Evolutionary conservation across 2,888 invertebrate genomes (phyloP), one percentile per base, ranked within the genome.

Genomic region (Andrena chrysosceles): DNA sequence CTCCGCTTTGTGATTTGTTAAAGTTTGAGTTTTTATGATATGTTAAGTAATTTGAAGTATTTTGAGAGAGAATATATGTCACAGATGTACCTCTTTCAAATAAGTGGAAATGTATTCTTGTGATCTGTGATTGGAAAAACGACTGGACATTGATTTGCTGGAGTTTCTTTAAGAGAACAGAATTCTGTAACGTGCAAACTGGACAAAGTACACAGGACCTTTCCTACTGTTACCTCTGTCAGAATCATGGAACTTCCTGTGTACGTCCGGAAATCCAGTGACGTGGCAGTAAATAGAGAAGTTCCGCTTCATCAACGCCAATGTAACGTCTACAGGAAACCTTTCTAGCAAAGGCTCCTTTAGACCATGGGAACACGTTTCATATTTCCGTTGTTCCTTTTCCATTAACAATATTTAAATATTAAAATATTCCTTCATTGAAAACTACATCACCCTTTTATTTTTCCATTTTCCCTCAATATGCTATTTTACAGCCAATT

Each of bases 271-370:
- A 33, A 62, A 62, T 33, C n/a, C 35, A 62, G 20, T 16, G 62
- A 62, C 62, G 33, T 10, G 33, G 7, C 20, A 2, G 20, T 33
- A 62, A 33, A 62, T 33, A 62, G 35, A 62, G 33, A 33, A 33
- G 20, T 62, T 62, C 35, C 20, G 33, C 62, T 62, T 62, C 62
- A 62, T 62, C 62, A 62, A 62, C 62, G 35, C 20, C 33, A 62
- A 10, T 35, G 62, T 20, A 62, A 33, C 20, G 29, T 33, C 35
- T 3, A 62, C 20, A 13, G 29, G 7, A 33, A 62, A 35, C 62
- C 8, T 59, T 29, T 29, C 29, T 29, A 29, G 29, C 26, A 29
- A 59, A 16, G 6, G 16, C 59, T 59, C 16, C 13, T 16, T 56
- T 56, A 10, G 10, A 16, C 59, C 3, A 59, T 59, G 29, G 5